Conservation (phyloP, 1,140 invertebrate genomes). For the Drosophila sp. region DNA sequence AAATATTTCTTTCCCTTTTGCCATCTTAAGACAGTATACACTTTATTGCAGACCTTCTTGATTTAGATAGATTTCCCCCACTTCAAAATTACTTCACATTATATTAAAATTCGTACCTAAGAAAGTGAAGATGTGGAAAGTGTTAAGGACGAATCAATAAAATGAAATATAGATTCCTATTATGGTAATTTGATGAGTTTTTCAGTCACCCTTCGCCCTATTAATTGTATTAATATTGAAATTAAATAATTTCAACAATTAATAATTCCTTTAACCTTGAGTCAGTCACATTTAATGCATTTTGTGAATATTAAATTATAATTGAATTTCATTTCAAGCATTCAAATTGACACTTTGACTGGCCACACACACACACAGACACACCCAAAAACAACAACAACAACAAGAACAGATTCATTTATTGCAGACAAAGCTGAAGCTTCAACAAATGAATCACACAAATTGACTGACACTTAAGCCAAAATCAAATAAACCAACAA, state of each 20-base stretch:
- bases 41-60: too few species aligned
- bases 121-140: too few species aligned
- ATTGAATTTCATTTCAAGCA: conserved; percentile 50
- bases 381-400: conserved; percentile 8
- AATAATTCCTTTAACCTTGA: conserved; percentile 35
- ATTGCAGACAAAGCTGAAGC: neutral
- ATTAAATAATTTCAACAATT: conserved; percentile 7
- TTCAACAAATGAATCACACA: conserved; percentile 38
- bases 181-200: neutral
- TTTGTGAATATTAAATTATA: conserved; percentile 42
- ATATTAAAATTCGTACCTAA: too few species aligned
- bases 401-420: neutral
- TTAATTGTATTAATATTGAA: neutral
- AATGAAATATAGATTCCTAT: conserved; percentile 10
- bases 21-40: too few species aligned
- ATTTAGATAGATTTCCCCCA: too few species aligned
- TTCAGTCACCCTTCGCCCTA: neutral
- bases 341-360: conserved; percentile 47
- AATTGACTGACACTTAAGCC: conserved; percentile 58
- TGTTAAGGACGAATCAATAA: too few species aligned
- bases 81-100: too few species aligned
- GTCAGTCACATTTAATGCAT: conserved; percentile 17
- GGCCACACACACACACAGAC: conserved; percentile 32
- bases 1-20: too few species aligned
- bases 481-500: conserved; percentile 46